Evolutionary conservation across 2,113 vertebrate genomes (phyloP), one percentile per base, ranked within the genome.

Genomic region (Hylia prasina): DNA sequence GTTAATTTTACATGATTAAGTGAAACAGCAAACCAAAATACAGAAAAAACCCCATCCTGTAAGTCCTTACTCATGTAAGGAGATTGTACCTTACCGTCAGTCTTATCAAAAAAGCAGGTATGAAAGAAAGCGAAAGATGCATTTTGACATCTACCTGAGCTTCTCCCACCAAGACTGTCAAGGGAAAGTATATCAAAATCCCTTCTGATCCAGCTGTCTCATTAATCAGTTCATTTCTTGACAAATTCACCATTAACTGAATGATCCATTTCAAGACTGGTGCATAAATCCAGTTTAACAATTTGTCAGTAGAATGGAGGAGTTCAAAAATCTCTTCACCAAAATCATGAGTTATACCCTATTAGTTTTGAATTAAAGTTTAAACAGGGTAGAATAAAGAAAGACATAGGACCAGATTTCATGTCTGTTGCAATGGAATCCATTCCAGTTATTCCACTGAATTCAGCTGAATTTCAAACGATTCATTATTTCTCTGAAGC

Each of bases 351-450:
- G 15, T 63, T 85, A 63, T 39, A 48, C 12, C 15, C 25, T 82
- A 60, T 66, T 96, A 65, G 44, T 80, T 87, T 84, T 89, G 82
- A 73, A 88, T 87, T 85, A 70, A 86, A 95, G 54, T 76, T 95
- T 89, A 93, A 91, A 85, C 16, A 56, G 30, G 33, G 25, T 37
- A 85, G 42, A 82, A 84, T 47, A 85, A 8, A 82, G 68, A 44
- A 72, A 44, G 40, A 33, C 33, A 14, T 13, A 33, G 45, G 31
- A 65, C 11, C 20, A 76, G 79, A 53, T 45, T 80, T 60, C 23
- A 42, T 25, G 5, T 28, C 50, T 81, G 18, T 78, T 81, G 31
- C 13, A 54, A 27, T 15, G 10, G 5, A 7, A 77, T 40, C 37
- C 15, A 19, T 77, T 40, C 48, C 19, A 56, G 31, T 51, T 54